Evolutionary conservation across 2,113 vertebrate genomes (phyloP).

Genomic region (sheep (Ovis aries)): ARS-UI_Ramb_v3.0 NC_056062.1:30549501-30550000

Average conservation of each 20-base stretch:
- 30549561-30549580: not conserved
- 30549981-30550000: not conserved
- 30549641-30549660: not conserved
- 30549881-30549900: not conserved
- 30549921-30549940: not conserved
- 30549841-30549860: not conserved
- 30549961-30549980: not conserved
- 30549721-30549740: not conserved
- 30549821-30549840: not conserved
- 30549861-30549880: not conserved
- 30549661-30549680: not conserved
- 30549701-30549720: not conserved
- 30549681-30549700: not conserved
- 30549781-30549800: not conserved
- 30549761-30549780: not conserved
- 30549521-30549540: not conserved
- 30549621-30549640: not conserved
- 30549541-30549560: not conserved
- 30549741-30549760: not conserved
- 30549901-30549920: not conserved
- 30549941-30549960: not conserved
- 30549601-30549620: not conserved
- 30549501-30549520: not conserved
- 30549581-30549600: not conserved
- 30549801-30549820: not conserved